phyloP scores from a whole-genome alignment of 2,888 invertebrate species.

The Microctonus hyperodae region DNA sequence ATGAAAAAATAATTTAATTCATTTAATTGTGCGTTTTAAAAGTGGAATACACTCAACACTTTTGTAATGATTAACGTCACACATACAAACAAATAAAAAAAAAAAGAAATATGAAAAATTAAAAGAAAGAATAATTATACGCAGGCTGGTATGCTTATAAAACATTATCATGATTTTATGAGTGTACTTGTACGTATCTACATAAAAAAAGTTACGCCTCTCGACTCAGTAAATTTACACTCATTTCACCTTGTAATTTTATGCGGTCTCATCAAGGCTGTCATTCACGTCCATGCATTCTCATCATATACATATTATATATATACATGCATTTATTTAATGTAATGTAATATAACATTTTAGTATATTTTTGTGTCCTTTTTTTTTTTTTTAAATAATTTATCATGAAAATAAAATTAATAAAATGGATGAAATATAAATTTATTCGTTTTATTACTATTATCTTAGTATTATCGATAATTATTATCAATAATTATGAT shows the following conservation, averaged over 20 bases:
- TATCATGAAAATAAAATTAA: too few relatives aligned
- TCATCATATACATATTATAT: neutral
- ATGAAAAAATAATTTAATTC: too few relatives aligned
- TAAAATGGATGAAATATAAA: too few relatives aligned
- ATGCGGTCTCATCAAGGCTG: neutral
- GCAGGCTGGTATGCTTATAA: neutral
- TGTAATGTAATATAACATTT: too few relatives aligned
- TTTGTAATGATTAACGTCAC: neutral
- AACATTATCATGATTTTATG: neutral
- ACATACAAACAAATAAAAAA: neutral
- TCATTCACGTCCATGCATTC: neutral
- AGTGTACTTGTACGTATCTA: neutral
- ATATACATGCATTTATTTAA: neutral
- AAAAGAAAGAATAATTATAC: neutral
- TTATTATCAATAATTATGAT: too few relatives aligned
- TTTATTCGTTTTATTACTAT: too few relatives aligned
- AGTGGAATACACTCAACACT: neutral
- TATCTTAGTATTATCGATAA: too few relatives aligned
- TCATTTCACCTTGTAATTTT: neutral
- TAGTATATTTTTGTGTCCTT: too few relatives aligned
- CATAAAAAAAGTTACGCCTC: neutral
- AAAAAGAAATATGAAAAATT: neutral
- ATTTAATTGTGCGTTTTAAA: too few relatives aligned
- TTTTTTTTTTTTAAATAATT: too few relatives aligned
- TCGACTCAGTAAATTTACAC: neutral